Evolutionary conservation across 2,888 invertebrate genomes (phyloP).

Genomic region (Aproaerema taeniolella): DNA sequence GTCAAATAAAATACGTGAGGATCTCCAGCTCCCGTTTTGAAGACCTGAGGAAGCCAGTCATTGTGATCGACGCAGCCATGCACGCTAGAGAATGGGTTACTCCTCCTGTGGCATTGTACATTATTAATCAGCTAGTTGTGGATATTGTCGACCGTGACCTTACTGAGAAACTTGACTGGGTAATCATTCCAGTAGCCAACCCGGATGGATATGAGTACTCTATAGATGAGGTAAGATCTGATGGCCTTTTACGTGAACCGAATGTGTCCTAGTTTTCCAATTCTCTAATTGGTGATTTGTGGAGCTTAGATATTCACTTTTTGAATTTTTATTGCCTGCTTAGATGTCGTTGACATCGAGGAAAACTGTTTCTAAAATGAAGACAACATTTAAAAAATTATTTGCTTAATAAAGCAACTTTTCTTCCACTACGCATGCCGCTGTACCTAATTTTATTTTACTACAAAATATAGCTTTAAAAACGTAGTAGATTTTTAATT

Average conservation of each 20-base stretch:
- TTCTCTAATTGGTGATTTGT: constrained; percentile 3
- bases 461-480: too few relatives aligned
- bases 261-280: not conserved
- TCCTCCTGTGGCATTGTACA: constrained; percentile 80
- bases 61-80: constrained; percentile 79
- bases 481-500: too few relatives aligned
- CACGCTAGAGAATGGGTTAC: constrained; percentile 87
- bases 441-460: too few relatives aligned
- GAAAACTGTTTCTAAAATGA: too few relatives aligned
- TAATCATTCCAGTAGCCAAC: constrained; percentile 81
- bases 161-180: constrained; percentile 80
- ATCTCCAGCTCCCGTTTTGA: constrained; percentile 73
- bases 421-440: too few relatives aligned
- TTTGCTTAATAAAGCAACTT: too few relatives aligned
- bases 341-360: too few relatives aligned
- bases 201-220: constrained; percentile 87
- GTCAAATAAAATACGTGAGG: constrained; percentile 77
- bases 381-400: too few relatives aligned
- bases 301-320: too few relatives aligned
- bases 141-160: constrained; percentile 67
- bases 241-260: constrained; percentile 1
- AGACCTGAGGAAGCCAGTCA: constrained; percentile 68
- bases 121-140: constrained; percentile 80
- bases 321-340: too few relatives aligned
- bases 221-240: constrained; percentile 56